phyloP scores from a whole-genome alignment of 2,113 vertebrate genomes.

The Poicephalus gulielmi region DNA sequence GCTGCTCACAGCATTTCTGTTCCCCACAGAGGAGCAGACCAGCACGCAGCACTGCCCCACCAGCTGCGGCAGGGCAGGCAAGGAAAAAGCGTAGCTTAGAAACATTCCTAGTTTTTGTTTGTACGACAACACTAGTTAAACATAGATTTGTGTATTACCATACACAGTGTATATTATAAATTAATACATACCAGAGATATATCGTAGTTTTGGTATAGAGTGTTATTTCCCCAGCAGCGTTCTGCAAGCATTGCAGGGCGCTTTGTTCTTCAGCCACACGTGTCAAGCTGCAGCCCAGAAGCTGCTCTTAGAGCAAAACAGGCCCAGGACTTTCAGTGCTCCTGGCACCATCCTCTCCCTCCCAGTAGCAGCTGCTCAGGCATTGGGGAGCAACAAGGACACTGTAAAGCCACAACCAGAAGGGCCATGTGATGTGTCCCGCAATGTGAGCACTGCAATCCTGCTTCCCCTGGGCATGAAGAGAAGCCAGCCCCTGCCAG shows the following conservation, averaged over 20 bases:
- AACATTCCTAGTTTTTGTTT: conserved; percentile 41
- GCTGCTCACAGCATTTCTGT: not conserved
- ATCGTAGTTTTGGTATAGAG: conserved; percentile 31
- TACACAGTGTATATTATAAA: conserved; percentile 66
- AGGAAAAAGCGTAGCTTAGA: conserved; percentile 46
- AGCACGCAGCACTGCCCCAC: not conserved
- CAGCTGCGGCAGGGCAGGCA: not conserved
- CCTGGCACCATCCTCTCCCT: not conserved
- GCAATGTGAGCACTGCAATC: not conserved
- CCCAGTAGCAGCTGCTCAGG: rapidly evolving
- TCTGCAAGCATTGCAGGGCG: rapidly evolving
- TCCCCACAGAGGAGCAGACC: not conserved
- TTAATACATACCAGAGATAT: conserved; percentile 63
- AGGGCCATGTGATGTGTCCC: rapidly evolving
- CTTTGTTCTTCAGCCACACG: rapidly evolving
- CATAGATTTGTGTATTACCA: conserved; percentile 59
- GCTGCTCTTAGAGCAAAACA: not conserved
- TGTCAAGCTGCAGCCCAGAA: not conserved
- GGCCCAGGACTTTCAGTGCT: rapidly evolving
- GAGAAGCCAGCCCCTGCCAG: not conserved
- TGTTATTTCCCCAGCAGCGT: not conserved
- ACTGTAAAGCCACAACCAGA: rapidly evolving
- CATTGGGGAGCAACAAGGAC: not conserved
- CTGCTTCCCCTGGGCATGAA: not conserved
- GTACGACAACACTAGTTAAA: conserved; percentile 55